Conservation (phyloP, 2,888 invertebrate genomes). For the Vanessa cardui region DNA sequence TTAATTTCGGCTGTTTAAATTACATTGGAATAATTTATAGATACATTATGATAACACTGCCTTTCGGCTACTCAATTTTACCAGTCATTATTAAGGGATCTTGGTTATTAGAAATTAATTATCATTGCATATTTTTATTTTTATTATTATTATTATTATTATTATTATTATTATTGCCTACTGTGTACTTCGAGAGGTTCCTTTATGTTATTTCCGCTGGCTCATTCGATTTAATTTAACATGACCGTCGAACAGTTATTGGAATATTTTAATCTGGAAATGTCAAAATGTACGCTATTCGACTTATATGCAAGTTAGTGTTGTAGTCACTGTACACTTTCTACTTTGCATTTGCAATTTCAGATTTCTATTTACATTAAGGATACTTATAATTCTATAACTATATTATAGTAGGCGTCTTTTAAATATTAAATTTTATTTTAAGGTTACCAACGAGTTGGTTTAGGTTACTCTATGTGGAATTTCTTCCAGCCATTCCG, state of each 20-base stretch:
- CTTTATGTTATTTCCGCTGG: slow-evolving; percentile 51
- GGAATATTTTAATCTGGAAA: slow-evolving; percentile 10
- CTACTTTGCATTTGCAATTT: too few relatives aligned
- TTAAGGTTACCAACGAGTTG: too few relatives aligned
- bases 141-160: too few relatives aligned
- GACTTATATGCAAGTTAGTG: background rate
- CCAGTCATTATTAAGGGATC: slow-evolving; percentile 44
- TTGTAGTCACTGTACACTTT: too few relatives aligned
- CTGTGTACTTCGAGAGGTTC: slow-evolving; percentile 43
- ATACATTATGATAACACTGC: slow-evolving; percentile 47
- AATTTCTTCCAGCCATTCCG: too few relatives aligned
- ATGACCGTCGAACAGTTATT: slow-evolving; percentile 32
- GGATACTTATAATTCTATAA: too few relatives aligned
- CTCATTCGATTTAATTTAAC: slow-evolving; percentile 55
- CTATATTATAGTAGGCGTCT: too few relatives aligned
- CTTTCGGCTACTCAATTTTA: slow-evolving; percentile 39
- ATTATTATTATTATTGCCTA: slow-evolving; percentile 44
- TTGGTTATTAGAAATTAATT: slow-evolving; percentile 47
- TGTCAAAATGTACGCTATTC: background rate
- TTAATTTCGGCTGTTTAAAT: slow-evolving; percentile 48
- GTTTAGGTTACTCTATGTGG: too few relatives aligned
- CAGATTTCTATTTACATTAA: too few relatives aligned
- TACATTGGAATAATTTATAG: slow-evolving; percentile 44
- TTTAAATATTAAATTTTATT: too few relatives aligned
- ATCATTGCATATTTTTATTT: too few relatives aligned